Conservation (phyloP, 2,888 invertebrate species). For the Abrostola tripartita region DNA sequence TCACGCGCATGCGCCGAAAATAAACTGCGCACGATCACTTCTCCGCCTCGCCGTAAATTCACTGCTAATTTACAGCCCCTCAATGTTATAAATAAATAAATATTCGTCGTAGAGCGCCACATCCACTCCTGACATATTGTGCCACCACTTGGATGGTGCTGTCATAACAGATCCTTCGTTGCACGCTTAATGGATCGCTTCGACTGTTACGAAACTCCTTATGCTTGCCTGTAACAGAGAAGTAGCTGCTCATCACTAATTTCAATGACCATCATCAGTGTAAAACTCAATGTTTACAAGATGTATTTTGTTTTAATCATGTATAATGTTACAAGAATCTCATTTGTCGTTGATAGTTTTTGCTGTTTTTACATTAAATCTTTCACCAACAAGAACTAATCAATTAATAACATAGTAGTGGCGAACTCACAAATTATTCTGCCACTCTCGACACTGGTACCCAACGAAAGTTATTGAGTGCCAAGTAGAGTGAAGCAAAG, state of each 20-base stretch:
- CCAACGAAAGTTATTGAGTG: slow-evolving; percentile 80
- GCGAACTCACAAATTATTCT: slow-evolving; percentile 74
- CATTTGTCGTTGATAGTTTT: slow-evolving; percentile 22
- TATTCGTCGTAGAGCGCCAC: slow-evolving; percentile 76
- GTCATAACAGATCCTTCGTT: slow-evolving; percentile 84
- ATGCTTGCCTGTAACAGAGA: slow-evolving; percentile 9
- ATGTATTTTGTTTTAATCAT: neutral
- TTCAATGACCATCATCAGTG: too few relatives aligned
- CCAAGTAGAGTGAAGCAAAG: slow-evolving; percentile 82
- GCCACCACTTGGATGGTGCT: slow-evolving; percentile 79
- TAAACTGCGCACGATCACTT: slow-evolving; percentile 82
- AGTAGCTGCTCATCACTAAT: too few relatives aligned
- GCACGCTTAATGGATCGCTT: slow-evolving; percentile 72
- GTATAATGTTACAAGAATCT: slow-evolving; percentile 6
- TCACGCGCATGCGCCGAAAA: slow-evolving; percentile 83
- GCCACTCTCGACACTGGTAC: slow-evolving; percentile 68
- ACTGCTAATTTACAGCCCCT: slow-evolving; percentile 87
- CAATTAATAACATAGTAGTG: slow-evolving; percentile 60
- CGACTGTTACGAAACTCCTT: slow-evolving; percentile 43
- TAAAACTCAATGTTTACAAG: neutral
- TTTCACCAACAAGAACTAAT: slow-evolving; percentile 42
- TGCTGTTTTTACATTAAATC: slow-evolving; percentile 20
- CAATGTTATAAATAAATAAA: slow-evolving; percentile 87
- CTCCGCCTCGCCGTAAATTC: slow-evolving; percentile 84
- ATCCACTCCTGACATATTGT: slow-evolving; percentile 81